phyloP scores from a whole-genome alignment of 2,888 invertebrate genomes.

The Tyria jacobaeae region DNA sequence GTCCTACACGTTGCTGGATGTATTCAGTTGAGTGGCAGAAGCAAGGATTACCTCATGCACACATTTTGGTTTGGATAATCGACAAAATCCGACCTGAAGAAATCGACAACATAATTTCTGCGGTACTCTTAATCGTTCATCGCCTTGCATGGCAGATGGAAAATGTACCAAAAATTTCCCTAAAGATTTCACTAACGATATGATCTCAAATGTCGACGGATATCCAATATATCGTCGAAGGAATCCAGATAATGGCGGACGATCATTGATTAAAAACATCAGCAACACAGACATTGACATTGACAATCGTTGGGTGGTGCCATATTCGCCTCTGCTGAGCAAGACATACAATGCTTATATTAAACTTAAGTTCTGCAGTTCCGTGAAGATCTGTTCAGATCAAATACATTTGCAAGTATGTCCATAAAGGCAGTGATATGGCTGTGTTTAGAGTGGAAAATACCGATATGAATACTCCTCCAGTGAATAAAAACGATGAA shows the following conservation, averaged over 20 bases:
- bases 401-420: conserved; percentile 17
- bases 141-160: conserved; percentile 23
- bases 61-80: no score
- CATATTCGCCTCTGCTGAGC: conserved; percentile 9
- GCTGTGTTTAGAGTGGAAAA: conserved; percentile 11
- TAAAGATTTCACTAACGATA: no score
- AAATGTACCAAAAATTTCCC: no score
- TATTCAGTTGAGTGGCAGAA: no score
- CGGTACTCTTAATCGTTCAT: conserved; percentile 1
- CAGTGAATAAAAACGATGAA: conserved; percentile 8
- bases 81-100: no score
- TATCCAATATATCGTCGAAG: conserved; percentile 15
- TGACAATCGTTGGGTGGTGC: conserved; percentile 22
- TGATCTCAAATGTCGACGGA: no score
- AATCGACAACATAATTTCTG: no score
- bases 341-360: conserved; percentile 20
- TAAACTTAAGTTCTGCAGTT: conserved; percentile 27
- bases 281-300: no score
- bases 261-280: background rate
- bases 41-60: no score
- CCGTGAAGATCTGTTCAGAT: conserved; percentile 25
- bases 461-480: background rate
- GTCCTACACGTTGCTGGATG: no score
- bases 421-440: conserved; percentile 12
- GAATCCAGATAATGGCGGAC: conserved; percentile 7